Percentiles rank a stretch among this genome's conserved stretches.
phyloP scores from a whole-genome alignment of 2,888 invertebrate species.

The Corbicula japonica region DNA sequence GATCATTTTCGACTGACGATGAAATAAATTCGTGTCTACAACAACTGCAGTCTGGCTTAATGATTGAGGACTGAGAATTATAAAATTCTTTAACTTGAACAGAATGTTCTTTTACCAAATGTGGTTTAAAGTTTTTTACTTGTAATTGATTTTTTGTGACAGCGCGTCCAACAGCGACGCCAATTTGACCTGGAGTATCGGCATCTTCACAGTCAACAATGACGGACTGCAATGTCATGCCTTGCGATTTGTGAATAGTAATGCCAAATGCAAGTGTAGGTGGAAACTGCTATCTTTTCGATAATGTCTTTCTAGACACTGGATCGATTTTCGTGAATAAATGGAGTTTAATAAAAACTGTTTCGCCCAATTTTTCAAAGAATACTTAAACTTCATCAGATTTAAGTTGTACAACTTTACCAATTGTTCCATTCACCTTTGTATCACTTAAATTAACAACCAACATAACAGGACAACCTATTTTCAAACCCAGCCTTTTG shows the following conservation, averaged over 20 bases:
- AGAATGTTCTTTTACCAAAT: neutral
- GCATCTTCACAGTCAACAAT: slow-evolving; percentile 11
- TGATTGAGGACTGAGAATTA: neutral
- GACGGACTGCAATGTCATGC: neutral
- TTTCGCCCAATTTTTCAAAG: neutral
- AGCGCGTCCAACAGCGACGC: slow-evolving; percentile 3
- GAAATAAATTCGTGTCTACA: neutral
- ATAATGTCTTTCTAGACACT: neutral
- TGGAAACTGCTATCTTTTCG: neutral
- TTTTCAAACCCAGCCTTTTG: no score
- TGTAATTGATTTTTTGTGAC: neutral
- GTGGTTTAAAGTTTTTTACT: slow-evolving; percentile 5
- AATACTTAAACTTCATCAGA: neutral
- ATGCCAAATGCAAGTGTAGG: neutral
- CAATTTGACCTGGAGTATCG: no score
- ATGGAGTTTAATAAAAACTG: neutral
- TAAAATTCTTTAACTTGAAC: neutral
- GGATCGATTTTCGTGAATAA: slow-evolving; percentile 6
- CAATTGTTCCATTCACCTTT: no score
- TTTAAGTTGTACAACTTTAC: no score
- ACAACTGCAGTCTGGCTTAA: neutral
- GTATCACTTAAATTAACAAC: no score
- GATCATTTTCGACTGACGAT: neutral
- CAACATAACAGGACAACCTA: no score
- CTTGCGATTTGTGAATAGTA: slow-evolving; percentile 7